Base-by-base conservation (phyloP, 1,140 invertebrate genomes). In the Trichoplusia ni region DNA sequence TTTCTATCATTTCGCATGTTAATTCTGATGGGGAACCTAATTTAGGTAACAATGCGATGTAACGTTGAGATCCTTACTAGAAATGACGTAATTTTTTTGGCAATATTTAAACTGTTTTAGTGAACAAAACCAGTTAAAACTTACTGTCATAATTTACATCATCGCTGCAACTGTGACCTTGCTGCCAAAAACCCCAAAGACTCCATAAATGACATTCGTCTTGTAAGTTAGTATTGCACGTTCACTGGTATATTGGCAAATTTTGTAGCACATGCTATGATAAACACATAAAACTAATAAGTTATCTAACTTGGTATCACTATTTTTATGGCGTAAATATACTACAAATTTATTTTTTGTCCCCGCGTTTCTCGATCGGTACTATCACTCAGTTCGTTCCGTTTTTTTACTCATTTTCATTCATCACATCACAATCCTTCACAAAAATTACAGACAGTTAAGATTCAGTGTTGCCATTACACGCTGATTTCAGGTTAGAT, bases 131-230 rank as follows among this genome's bases (percentile, higher is more conserved):
- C 42, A 47, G 56, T 46, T 27, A 61, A 25, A 64, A 84, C 81
- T 83, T 77, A 83, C 82, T 56, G 42, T 73, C 75, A 80, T 83
- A 67, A 77, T 86, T 84, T 79, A 84, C 72, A 82, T 79, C 78
- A 83, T 77, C 67, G 67, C 61, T 71, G 64, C 66, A 72, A 71
- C 63, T 78, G 53, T 77, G 79, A 79, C 75, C 81, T 82, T 82
- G 74, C 72, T 37, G 47, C 59, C 46, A 13, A 53, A 62, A 64
- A 59, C 59, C 62, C 51, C 54, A 65, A 64, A 64, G 46, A 59
- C 38, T 46, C 31, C 67, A 31, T 31, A n/a, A n/a, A n/a, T n/a
- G n/a, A 7, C 25, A 71, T 74, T 35, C 31, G 56, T 35, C 27
- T 40, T 23, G 38, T 37, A 40, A 42, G 38, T 29, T 31, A 35